Conservation (phyloP, 1,140 invertebrate genomes). For the Drosophila serrata region DNA sequence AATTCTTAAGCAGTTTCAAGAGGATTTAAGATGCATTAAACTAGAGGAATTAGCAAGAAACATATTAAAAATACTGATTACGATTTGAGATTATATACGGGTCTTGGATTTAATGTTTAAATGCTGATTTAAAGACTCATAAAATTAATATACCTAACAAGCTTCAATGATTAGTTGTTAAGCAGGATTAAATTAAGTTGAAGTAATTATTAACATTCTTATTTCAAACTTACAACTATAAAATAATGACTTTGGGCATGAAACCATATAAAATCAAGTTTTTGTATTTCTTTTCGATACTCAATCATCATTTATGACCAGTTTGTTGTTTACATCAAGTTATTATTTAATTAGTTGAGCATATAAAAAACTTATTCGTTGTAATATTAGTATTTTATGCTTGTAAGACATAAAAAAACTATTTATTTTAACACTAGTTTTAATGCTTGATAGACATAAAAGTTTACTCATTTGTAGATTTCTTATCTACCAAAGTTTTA, state of each 20-base stretch:
- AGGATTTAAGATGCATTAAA: not conserved
- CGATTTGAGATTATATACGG: no score
- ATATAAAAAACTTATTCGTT: not conserved
- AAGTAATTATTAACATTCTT: not conserved
- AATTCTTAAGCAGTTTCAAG: not conserved
- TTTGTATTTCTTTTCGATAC: no score
- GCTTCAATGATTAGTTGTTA: not conserved
- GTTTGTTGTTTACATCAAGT: not conserved
- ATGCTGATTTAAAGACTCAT: not conserved
- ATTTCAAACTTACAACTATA: not conserved
- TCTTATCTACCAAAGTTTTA: slow-evolving; percentile 2
- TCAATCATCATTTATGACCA: not conserved
- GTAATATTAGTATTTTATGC: not conserved
- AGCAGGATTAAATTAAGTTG: not conserved
- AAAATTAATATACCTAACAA: not conserved
- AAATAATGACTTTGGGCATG: not conserved
- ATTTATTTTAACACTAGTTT: not conserved
- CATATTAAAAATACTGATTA: not conserved
- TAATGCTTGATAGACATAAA: not conserved
- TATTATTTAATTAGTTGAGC: not conserved
- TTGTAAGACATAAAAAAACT: not conserved
- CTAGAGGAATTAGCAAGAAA: not conserved
- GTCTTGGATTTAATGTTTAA: not conserved
- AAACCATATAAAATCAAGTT: not conserved
- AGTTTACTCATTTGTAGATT: slow-evolving; percentile 1